Evolutionary conservation across 2,888 invertebrate species (phyloP).

Genomic region (Empis livida): DNA sequence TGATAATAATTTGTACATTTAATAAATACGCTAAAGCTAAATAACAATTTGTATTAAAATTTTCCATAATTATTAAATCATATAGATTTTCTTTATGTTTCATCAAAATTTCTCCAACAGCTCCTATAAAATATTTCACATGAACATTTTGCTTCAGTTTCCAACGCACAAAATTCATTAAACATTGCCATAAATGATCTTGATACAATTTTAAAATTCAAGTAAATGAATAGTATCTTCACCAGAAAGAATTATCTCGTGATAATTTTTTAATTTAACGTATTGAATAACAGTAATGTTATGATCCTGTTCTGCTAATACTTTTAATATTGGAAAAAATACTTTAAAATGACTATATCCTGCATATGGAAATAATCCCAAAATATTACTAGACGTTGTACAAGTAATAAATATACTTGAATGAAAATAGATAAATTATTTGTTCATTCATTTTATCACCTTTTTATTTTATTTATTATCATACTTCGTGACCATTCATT

Average conservation of each 20-base stretch:
- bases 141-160: slow-evolving; percentile 21
- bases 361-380: slow-evolving; percentile 51
- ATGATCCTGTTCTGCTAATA: slow-evolving; percentile 48
- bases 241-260: slow-evolving; percentile 42
- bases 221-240: slow-evolving; percentile 23
- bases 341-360: slow-evolving; percentile 59
- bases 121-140: slow-evolving; percentile 23
- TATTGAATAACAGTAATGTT: slow-evolving; percentile 53
- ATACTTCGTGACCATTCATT: too few relatives aligned
- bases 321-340: slow-evolving; percentile 45
- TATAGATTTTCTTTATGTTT: slow-evolving; percentile 31
- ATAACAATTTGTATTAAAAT: slow-evolving; percentile 47
- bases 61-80: slow-evolving; percentile 45
- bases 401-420: too few relatives aligned
- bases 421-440: too few relatives aligned
- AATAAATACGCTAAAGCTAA: slow-evolving; percentile 45
- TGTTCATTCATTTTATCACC: too few relatives aligned
- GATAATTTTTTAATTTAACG: slow-evolving; percentile 47
- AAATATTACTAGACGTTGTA: slow-evolving; percentile 31
- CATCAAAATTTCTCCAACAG: slow-evolving; percentile 19
- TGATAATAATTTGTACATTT: slow-evolving; percentile 41
- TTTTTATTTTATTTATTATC: too few relatives aligned
- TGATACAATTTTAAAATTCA: slow-evolving; percentile 18
- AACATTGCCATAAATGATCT: slow-evolving; percentile 20
- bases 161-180: slow-evolving; percentile 22